Conservation (phyloP, 1,140 invertebrate genomes). For the Eulimnadia texana region DNA sequence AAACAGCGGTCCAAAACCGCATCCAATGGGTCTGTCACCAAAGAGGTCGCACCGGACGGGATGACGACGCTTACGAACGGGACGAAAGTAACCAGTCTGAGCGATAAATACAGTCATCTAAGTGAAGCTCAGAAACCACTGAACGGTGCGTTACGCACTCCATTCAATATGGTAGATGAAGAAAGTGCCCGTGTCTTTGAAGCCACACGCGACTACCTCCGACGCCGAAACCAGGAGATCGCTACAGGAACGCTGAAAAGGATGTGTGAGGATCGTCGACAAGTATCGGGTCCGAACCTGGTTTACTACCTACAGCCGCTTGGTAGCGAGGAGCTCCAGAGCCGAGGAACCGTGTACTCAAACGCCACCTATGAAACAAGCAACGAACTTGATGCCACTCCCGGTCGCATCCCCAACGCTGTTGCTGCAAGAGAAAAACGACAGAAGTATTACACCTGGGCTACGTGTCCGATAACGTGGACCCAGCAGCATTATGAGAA, state of each 20-base stretch:
- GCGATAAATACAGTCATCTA: neutral
- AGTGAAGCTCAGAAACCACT: neutral
- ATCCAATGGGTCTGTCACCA: neutral
- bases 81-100: neutral
- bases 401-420: neutral
- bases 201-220: slow-evolving; percentile 2
- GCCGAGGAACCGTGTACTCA: neutral
- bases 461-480: neutral
- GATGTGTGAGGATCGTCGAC: neutral
- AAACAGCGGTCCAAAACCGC: slow-evolving; percentile 11
- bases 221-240: neutral
- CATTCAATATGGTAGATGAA: neutral
- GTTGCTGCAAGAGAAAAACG: neutral
- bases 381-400: neutral
- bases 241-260: neutral
- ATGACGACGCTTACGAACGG: neutral
- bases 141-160: neutral
- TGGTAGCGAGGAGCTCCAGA: neutral
- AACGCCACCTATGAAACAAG: neutral
- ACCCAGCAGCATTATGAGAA: neutral
- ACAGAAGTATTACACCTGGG: slow-evolving; percentile 13
- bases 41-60: neutral
- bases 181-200: slow-evolving; percentile 1
- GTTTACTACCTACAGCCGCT: neutral
- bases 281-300: neutral